Evolutionary conservation across 1,140 invertebrate genomes (phyloP), one percentile per base, ranked within the genome.

Genomic region (Drosophila nannoptera): DNA sequence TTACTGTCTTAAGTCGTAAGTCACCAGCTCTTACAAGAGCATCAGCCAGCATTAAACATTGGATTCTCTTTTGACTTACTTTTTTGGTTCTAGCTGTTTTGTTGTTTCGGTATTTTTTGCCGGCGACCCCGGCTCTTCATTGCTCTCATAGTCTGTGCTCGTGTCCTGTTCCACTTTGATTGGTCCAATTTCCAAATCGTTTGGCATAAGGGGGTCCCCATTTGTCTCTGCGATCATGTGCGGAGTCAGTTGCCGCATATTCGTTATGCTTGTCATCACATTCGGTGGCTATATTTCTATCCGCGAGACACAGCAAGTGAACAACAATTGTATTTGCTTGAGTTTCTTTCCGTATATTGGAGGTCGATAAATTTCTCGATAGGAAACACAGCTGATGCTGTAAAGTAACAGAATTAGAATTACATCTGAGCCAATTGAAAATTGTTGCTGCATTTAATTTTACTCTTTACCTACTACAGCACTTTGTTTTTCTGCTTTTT

Each of bases 121-220:
- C 12, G 29, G 12, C 12, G 54, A 16, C 31, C 45, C 29, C 9
- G 42, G 12, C n/a, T 56, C 54, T 5, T 56, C 54, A 14, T 56
- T 56, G 40, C 54, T 45, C 0, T 56, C 54, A 45, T 43, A 31
- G n/a, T 56, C 40, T 16, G 31, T 32, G 31, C 54, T 56, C 7
- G 31, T 33, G 12, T 45, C 40, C 8, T 16, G 31, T 31, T 56
- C 54, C 2, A 56, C 12, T 56, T 56, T 56, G 3, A 45, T 45
- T 7, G 54, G 54, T 1, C 54, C 40, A 16, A 56, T 56, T 16
- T 45, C 54, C 12, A 56, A 16, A 52, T 52, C 49, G 8, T 16
- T 12, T 5, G n/a, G 22, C 6, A 9, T 22, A 3, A 45, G 12
- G 7, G 38, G 7, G 32, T 45, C 8, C 2, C 11, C 31, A 32